These are phyloP conservation scores for Platerodrilus igneus DNA, from an alignment of 2,888 invertebrate genomes.

Conservation along the genomic window DNA sequence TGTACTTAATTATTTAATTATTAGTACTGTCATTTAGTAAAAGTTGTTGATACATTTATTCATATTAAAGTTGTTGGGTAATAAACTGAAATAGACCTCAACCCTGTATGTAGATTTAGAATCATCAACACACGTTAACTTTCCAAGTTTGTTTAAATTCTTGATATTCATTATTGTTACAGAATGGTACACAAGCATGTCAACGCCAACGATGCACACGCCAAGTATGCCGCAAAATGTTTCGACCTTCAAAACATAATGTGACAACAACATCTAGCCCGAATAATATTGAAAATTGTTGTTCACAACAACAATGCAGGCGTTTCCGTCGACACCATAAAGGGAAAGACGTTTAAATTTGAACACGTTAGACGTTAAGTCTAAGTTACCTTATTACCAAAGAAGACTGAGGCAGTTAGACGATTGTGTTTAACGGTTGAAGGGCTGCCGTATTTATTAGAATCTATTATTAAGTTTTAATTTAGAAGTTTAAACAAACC, in stretches of 20 bases:
- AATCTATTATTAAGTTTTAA: conserved; percentile 15
- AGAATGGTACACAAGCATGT: conserved; percentile 80
- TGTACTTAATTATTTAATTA: too few species aligned
- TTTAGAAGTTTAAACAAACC: conserved; percentile 10
- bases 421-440: conserved; percentile 33
- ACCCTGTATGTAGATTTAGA: too few species aligned
- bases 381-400: conserved; percentile 55
- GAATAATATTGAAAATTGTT: conserved; percentile 54
- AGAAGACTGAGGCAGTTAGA: conserved; percentile 53
- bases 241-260: conserved; percentile 45
- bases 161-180: conserved; percentile 31
- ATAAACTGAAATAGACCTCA: too few species aligned
- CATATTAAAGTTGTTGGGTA: too few species aligned
- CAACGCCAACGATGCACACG: conserved; percentile 76
- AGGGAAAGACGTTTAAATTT: conserved; percentile 18
- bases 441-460: conserved; percentile 42
- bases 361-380: conserved; percentile 42
- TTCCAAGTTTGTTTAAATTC: conserved; percentile 2
- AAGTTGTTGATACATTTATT: too few species aligned
- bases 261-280: conserved; percentile 11
- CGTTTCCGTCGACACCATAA: conserved; percentile 31
- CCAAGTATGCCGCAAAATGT: conserved; percentile 59
- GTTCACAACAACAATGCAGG: conserved; percentile 51
- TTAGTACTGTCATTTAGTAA: too few species aligned
- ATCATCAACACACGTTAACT: too few species aligned